Evolutionary conservation across 2,888 invertebrate species (phyloP).

Genomic region (Tromatobia lineatoria): DNA sequence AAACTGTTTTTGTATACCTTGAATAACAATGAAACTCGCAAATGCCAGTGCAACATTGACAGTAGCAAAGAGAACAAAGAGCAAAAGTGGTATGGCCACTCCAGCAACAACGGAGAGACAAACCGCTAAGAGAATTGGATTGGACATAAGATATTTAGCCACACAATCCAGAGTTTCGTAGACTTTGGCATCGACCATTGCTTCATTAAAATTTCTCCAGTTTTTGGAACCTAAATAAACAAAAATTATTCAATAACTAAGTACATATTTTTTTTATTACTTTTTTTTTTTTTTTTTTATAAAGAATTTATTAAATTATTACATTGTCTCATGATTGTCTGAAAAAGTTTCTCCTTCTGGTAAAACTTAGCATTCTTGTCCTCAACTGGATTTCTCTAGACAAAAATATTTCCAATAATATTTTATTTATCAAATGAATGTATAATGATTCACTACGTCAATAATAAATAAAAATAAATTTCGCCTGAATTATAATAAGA

Average conservation of each 20-base stretch:
- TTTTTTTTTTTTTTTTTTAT: not conserved
- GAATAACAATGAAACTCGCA: slow-evolving; percentile 67
- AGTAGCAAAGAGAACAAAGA: slow-evolving; percentile 69
- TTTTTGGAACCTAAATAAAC: slow-evolving; percentile 65
- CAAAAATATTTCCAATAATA: too few species aligned
- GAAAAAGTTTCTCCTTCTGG: slow-evolving; percentile 39
- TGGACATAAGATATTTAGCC: slow-evolving; percentile 64
- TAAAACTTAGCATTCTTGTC: slow-evolving; percentile 41
- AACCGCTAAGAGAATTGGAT: slow-evolving; percentile 64
- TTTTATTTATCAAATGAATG: not conserved
- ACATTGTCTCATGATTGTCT: slow-evolving; percentile 56
- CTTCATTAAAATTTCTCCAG: slow-evolving; percentile 62
- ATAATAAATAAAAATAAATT: not conserved
- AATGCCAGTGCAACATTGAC: slow-evolving; percentile 69
- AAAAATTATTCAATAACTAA: too few species aligned
- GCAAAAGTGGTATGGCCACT: slow-evolving; percentile 63
- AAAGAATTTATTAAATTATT: slow-evolving; percentile 1
- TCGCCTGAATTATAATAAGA: too few species aligned
- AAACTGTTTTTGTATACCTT: slow-evolving; percentile 59
- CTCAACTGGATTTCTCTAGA: slow-evolving; percentile 55
- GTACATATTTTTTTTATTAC: not conserved
- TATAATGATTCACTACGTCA: not conserved
- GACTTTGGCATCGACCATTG: slow-evolving; percentile 67
- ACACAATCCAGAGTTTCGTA: slow-evolving; percentile 64
- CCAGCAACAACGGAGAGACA: slow-evolving; percentile 56